Evolutionary conservation across 1,140 invertebrate species (phyloP), one percentile per base, ranked within the genome.

Genomic region (Coptotermes formosanus): DNA sequence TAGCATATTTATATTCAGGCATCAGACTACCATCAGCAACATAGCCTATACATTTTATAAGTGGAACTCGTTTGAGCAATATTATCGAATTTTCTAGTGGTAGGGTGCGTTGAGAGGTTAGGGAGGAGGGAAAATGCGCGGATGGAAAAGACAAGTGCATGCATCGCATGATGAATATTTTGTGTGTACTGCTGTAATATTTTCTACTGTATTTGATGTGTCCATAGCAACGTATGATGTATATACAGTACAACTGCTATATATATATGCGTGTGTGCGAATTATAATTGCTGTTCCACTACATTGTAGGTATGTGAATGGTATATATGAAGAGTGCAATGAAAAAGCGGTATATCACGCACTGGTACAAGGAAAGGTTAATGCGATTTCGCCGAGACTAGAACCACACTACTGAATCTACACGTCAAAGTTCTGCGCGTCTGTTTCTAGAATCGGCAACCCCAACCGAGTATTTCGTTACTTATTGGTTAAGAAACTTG

Each of bases 151-250:
- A 75, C 64, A 75, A 75, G 64, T 75, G 64, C 64, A 75, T 30
- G 64, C 64, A 75, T 75, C n/a, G 9, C 64, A 75, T 75, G 64
- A 75, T 75, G 64, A 75, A 75, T 75, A 75, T 75, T 75, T 75
- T 75, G 64, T 75, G 64, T 75, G 64, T 75, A 75, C 64, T 75
- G 64, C 64, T 75, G 64, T 75, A 75, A 75, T 75, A 75, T 75
- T 75, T 75, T 75, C 64, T 75, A 30, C n/a, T 30, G n/a, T 75
- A 75, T 75, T 75, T 75, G 25, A 75, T 75, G 64, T 75, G 64
- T 75, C 64, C 64, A 75, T 75, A 75, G 64, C 64, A 75, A 75
- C 64, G 64, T 11, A 75, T 7, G 64, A 75, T 30, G 6, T 16
- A 21, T 55, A 55, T 75, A 75, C n/a, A 75, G 64, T 30, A 75